These are phyloP conservation scores for Caenorhabditis japonica DNA, from an alignment of 2,888 invertebrate genomes.

Conservation along the genomic window DNA sequence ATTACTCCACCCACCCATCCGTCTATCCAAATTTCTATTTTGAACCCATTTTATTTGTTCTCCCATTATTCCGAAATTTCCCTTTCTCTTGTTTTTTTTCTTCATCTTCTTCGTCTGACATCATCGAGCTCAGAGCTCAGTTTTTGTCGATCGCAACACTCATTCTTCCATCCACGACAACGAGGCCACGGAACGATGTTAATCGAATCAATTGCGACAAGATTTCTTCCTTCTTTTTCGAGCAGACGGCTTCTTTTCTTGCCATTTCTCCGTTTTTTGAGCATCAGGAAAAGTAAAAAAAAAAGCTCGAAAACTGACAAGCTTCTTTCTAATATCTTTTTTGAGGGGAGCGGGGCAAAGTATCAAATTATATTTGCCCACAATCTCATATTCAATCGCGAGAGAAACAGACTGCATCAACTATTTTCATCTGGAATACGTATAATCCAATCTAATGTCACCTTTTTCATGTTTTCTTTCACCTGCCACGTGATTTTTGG, in stretches of 20 bases:
- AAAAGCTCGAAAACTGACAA: slow-evolving; percentile 43
- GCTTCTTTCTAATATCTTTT: slow-evolving; percentile 33
- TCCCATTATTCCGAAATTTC: no score
- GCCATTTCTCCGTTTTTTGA: slow-evolving; percentile 15
- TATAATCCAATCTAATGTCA: background rate
- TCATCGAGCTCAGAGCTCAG: background rate
- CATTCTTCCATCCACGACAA: slow-evolving; percentile 19
- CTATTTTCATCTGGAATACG: slow-evolving; percentile 16
- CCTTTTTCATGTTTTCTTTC: slow-evolving; percentile 13
- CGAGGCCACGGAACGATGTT: slow-evolving; percentile 28
- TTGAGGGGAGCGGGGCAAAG: slow-evolving; percentile 4
- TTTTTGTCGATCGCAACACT: slow-evolving; percentile 17
- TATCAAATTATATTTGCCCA: slow-evolving; percentile 49
- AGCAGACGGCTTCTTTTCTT: background rate
- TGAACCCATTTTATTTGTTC: no score
- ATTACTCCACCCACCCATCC: no score
- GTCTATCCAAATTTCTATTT: no score
- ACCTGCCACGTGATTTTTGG: slow-evolving; percentile 23
- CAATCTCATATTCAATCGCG: slow-evolving; percentile 51
- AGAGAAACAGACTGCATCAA: slow-evolving; percentile 3
- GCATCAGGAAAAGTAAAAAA: slow-evolving; percentile 38
- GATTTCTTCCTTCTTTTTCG: slow-evolving; percentile 5
- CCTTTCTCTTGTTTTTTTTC: no score
- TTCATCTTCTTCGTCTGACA: slow-evolving; percentile 4
- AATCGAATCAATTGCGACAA: slow-evolving; percentile 43